Evolutionary conservation across 2,797 vertebrate species (phyloP).

Genomic region (Acanthis flammea): DNA sequence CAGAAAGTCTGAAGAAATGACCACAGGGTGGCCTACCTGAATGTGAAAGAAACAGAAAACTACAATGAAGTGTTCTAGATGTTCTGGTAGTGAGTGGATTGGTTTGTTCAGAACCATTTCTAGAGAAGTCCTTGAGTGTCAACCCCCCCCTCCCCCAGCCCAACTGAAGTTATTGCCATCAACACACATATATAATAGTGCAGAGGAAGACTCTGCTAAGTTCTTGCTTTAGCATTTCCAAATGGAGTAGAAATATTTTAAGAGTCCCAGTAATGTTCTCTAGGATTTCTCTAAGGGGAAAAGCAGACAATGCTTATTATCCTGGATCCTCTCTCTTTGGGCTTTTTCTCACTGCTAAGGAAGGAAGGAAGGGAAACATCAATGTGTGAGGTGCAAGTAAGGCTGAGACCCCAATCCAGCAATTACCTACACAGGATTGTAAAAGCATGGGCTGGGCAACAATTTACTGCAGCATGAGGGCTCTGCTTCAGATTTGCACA

Average conservation of each 20-base stretch:
- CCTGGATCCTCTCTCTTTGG: background rate
- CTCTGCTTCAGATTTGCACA: background rate
- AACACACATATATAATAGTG: background rate
- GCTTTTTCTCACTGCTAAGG: background rate
- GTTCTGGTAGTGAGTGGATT: background rate
- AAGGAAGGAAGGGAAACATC: background rate
- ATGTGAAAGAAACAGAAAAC: background rate
- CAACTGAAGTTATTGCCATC: background rate
- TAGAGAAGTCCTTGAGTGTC: background rate
- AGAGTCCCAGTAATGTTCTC: background rate
- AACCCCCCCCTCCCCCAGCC: fast-evolving
- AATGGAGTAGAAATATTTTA: background rate
- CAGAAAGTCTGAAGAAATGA: background rate
- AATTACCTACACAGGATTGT: background rate
- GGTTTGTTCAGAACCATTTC: background rate
- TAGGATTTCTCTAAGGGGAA: background rate
- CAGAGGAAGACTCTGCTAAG: background rate
- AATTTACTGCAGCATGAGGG: background rate
- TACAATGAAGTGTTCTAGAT: background rate
- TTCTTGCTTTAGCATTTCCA: background rate
- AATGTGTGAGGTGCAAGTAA: background rate
- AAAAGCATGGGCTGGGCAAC: background rate
- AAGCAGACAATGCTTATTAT: background rate
- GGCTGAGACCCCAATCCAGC: background rate
- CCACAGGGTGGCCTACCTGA: background rate